Evolutionary conservation across 2,113 vertebrate species (phyloP).

Genomic region (Silurus asotus): DNA sequence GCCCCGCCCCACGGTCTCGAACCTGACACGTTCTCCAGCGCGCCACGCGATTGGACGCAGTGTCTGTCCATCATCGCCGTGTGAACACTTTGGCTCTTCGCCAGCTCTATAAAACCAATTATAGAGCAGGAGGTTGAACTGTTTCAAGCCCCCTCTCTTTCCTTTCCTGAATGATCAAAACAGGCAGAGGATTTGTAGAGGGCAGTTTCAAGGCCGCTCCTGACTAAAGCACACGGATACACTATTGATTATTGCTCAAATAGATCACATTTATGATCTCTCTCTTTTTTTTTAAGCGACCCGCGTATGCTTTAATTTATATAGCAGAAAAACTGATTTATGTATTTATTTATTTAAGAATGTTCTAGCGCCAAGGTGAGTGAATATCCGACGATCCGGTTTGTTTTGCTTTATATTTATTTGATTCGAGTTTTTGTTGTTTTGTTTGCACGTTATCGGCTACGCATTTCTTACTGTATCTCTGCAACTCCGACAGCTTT

Average conservation of each 20-base stretch:
- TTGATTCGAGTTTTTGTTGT: background rate
- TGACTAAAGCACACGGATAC: constrained; percentile 71
- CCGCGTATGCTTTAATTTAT: background rate
- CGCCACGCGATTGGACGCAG: constrained; percentile 67
- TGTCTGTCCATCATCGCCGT: constrained; percentile 71
- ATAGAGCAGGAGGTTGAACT: constrained; percentile 77
- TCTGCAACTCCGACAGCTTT: background rate
- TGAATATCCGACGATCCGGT: background rate
- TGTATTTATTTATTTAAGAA: background rate
- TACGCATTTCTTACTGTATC: background rate
- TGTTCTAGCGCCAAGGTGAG: background rate
- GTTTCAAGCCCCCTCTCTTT: constrained; percentile 83
- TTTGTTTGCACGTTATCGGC: too few species aligned
- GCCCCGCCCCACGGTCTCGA: constrained; percentile 69
- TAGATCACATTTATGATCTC: background rate
- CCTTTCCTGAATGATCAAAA: constrained; percentile 78
- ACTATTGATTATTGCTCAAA: constrained; percentile 59
- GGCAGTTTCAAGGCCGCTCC: constrained; percentile 76
- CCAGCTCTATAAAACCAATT: constrained; percentile 91
- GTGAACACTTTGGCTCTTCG: constrained; percentile 80
- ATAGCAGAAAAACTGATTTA: background rate
- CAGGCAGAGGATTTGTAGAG: constrained; percentile 74
- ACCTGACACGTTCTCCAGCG: constrained; percentile 38
- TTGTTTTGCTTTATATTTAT: background rate
- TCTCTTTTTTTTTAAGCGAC: background rate